Evolutionary conservation across 1,140 invertebrate genomes (phyloP).

Genomic region (Harpegnathos saltator): DNA sequence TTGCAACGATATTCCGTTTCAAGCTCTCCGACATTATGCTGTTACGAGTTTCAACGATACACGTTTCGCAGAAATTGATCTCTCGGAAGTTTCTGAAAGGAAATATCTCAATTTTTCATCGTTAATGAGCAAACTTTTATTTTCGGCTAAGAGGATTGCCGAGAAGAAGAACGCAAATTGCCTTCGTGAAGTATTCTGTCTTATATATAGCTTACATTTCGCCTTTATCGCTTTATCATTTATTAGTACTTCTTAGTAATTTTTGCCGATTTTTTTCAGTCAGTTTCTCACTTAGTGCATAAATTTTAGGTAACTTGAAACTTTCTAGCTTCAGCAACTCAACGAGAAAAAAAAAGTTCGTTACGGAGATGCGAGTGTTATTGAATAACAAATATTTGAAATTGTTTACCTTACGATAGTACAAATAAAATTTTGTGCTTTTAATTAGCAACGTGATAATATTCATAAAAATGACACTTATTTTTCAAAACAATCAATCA

Average conservation of each 20-base stretch:
- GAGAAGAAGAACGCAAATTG: background rate
- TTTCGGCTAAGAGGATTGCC: constrained; percentile 1
- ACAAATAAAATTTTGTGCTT: background rate
- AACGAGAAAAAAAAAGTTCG: background rate
- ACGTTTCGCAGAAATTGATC: constrained; percentile 1
- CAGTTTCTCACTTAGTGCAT: background rate
- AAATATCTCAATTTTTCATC: constrained; percentile 27
- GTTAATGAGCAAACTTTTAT: constrained; percentile 46
- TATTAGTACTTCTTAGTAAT: constrained; percentile 16
- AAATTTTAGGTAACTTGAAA: background rate
- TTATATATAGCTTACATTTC: background rate
- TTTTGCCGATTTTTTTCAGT: background rate
- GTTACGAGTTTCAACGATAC: background rate
- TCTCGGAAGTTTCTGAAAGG: constrained; percentile 10
- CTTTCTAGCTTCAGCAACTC: background rate
- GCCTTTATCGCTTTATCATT: background rate
- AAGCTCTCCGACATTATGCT: background rate
- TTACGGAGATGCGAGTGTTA: too few species aligned
- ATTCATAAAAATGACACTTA: background rate
- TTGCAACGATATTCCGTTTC: background rate
- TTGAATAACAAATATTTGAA: constrained; percentile 1
- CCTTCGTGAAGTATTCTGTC: background rate
- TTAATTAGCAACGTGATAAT: background rate
- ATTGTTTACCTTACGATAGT: background rate
- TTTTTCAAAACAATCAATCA: too few species aligned